Conservation (phyloP, 2,888 invertebrate genomes). For the Pristionchus mayeri region DNA sequence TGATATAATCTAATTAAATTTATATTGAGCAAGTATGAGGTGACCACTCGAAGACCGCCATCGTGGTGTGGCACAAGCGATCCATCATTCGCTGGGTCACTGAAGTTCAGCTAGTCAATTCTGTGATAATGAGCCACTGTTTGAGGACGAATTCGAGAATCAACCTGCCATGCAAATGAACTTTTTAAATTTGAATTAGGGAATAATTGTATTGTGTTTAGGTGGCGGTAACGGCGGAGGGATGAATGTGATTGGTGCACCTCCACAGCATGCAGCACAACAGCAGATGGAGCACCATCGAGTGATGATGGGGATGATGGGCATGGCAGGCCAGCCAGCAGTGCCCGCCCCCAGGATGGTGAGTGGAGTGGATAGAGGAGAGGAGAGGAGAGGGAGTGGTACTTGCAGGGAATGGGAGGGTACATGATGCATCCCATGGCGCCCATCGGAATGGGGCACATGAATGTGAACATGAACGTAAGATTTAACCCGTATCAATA, state of each 20-base stretch:
- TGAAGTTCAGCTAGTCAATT: too few relatives aligned
- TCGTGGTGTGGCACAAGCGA: too few relatives aligned
- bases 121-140: too few relatives aligned
- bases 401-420: background rate
- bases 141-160: too few relatives aligned
- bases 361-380: background rate
- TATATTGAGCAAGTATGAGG: too few relatives aligned
- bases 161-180: too few relatives aligned
- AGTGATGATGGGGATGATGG: slow-evolving; percentile 34
- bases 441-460: background rate
- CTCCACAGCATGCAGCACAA: background rate
- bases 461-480: background rate
- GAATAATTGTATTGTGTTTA: background rate
- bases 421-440: slow-evolving; percentile 26
- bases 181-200: background rate
- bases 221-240: slow-evolving; percentile 11
- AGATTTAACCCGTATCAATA: too few relatives aligned
- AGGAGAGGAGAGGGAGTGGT: too few relatives aligned
- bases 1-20: too few relatives aligned
- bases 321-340: slow-evolving; percentile 3
- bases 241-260: background rate
- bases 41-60: too few relatives aligned
- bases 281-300: slow-evolving; percentile 4
- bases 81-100: too few relatives aligned
- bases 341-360: background rate